These are phyloP conservation scores for Penaeus vannamei DNA, from an alignment of 1,140 invertebrate genomes.

Conservation along the genomic window DNA sequence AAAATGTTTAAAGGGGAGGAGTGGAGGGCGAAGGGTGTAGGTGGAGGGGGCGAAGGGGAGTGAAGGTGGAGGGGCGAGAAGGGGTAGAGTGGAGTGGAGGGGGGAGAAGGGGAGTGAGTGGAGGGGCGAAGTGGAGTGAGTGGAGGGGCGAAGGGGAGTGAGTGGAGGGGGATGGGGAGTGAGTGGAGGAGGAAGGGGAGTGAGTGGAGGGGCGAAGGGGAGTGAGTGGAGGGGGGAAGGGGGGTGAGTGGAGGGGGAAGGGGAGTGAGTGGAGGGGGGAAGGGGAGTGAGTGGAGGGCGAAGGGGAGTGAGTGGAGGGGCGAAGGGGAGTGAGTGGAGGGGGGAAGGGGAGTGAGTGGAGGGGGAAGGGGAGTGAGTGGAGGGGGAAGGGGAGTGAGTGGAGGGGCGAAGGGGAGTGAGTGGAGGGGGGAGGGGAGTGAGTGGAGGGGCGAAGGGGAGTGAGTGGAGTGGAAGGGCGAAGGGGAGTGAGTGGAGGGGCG, in stretches of 20 bases:
- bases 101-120: background rate
- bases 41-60: slow-evolving; percentile 73
- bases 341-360: background rate
- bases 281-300: slow-evolving; percentile 72
- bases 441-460: slow-evolving; percentile 74
- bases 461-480: slow-evolving; percentile 55
- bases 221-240: slow-evolving; percentile 68
- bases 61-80: slow-evolving; percentile 66
- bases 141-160: slow-evolving; percentile 73
- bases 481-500: slow-evolving; percentile 36
- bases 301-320: background rate
- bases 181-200: too few relatives aligned
- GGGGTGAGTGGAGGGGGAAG: too few relatives aligned
- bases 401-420: slow-evolving; percentile 73
- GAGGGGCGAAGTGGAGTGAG: slow-evolving; percentile 73
- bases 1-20: slow-evolving; percentile 76
- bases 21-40: slow-evolving; percentile 8
- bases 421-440: background rate
- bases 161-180: too few relatives aligned
- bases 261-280: slow-evolving; percentile 67
- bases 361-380: slow-evolving; percentile 73
- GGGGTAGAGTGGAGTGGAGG: slow-evolving; percentile 72
- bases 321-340: slow-evolving; percentile 73
- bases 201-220: slow-evolving; percentile 72
- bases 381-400: background rate